Conservation (phyloP, 2,113 vertebrate genomes). For the Trochalopteron elliotii region DNA sequence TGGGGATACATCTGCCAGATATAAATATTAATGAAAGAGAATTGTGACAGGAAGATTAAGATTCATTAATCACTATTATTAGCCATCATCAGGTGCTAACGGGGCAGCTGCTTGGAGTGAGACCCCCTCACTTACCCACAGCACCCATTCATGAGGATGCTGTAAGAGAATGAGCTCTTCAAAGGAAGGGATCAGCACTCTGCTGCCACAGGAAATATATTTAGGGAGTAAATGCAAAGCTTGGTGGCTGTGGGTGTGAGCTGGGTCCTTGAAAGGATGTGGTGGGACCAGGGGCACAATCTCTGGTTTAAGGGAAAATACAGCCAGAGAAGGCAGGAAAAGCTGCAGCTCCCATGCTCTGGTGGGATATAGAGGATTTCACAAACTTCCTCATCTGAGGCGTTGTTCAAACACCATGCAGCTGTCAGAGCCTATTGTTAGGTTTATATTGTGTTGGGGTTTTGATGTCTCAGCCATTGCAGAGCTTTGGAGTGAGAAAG, state of each 20-base stretch:
- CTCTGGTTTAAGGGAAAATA: not conserved
- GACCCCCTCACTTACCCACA: not conserved
- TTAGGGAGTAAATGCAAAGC: not conserved
- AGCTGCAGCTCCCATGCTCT: not conserved
- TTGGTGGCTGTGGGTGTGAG: not conserved
- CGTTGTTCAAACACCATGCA: not conserved
- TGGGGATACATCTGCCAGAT: slow-evolving; percentile 55
- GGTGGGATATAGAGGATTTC: not conserved
- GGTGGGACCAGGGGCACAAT: not conserved
- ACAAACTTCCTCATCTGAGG: not conserved
- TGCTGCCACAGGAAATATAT: not conserved
- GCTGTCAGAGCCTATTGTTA: slow-evolving; percentile 8
- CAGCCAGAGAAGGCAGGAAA: not conserved
- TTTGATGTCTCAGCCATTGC: not conserved
- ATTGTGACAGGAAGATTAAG: slow-evolving; percentile 31
- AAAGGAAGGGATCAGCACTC: not conserved
- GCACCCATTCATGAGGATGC: not conserved
- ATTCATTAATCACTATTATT: slow-evolving; percentile 57
- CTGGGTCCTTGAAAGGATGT: not conserved
- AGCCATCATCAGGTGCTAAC: slow-evolving; percentile 28
- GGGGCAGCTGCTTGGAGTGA: not conserved
- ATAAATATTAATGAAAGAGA: slow-evolving; percentile 56
- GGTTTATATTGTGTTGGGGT: not conserved
- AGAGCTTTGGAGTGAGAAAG: not conserved
- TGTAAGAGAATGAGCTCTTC: not conserved